Conservation (phyloP, 2,113 vertebrate genomes). For the Paralichthys olivaceus region DNA sequence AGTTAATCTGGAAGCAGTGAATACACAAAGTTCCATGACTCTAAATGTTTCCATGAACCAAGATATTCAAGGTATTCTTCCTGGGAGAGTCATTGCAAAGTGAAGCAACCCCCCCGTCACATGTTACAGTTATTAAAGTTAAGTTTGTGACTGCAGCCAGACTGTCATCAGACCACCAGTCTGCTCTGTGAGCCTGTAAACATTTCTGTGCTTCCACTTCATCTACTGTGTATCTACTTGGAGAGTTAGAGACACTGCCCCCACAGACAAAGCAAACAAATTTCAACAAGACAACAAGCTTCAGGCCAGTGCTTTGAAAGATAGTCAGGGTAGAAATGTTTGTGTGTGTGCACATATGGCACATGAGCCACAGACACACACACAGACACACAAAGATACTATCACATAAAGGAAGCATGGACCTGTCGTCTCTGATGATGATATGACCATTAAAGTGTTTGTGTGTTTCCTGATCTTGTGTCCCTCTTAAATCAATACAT, state of each 20-base stretch:
- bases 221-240: slow-evolving; percentile 25
- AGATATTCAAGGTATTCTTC: background rate
- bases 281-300: slow-evolving; percentile 50
- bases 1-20: background rate
- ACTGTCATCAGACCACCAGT: background rate
- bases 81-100: too few relatives aligned
- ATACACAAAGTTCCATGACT: background rate
- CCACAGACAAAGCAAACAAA: slow-evolving; percentile 50
- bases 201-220: slow-evolving; percentile 29
- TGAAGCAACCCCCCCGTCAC: too few relatives aligned
- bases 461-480: too few relatives aligned
- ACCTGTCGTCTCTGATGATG: too few relatives aligned
- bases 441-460: too few relatives aligned
- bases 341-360: slow-evolving; percentile 2
- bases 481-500: background rate
- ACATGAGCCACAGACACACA: slow-evolving; percentile 15
- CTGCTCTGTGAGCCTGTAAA: background rate
- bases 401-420: slow-evolving; percentile 22
- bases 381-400: slow-evolving; percentile 15
- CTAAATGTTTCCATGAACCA: background rate
- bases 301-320: slow-evolving; percentile 44
- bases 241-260: slow-evolving; percentile 39
- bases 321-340: background rate
- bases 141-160: background rate
- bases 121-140: background rate